Conservation (phyloP, 1,140 invertebrate genomes). For the Hypothenemus hampei region DNA sequence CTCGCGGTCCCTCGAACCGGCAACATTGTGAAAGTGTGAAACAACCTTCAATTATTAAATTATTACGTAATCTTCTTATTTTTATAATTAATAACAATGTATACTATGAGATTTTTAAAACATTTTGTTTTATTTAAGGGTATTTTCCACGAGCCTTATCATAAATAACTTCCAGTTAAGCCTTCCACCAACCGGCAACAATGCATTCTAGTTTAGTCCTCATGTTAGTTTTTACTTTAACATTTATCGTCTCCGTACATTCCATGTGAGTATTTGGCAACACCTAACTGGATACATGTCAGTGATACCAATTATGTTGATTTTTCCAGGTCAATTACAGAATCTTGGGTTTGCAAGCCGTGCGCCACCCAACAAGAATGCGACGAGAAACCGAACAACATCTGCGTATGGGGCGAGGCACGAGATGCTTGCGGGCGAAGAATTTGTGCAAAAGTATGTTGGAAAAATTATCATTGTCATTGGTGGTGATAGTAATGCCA, state of each 20-base stretch:
- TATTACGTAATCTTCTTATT: background rate
- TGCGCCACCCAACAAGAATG: constrained; percentile 34
- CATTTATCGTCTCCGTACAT: background rate
- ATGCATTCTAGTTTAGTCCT: background rate
- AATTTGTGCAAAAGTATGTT: constrained; percentile 43
- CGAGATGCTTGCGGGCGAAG: constrained; percentile 36
- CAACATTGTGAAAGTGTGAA: too few relatives aligned
- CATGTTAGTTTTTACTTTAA: background rate
- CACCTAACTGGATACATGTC: background rate
- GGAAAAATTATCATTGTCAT: too few relatives aligned
- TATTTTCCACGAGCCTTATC: constrained; percentile 14
- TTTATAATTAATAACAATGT: background rate
- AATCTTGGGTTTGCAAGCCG: constrained; percentile 17
- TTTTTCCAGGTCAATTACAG: constrained; percentile 15
- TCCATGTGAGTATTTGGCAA: background rate
- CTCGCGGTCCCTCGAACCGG: too few relatives aligned
- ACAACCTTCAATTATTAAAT: background rate
- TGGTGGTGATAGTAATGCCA: too few relatives aligned
- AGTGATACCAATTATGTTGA: constrained; percentile 2
- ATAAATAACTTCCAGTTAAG: background rate
- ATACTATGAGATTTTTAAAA: background rate
- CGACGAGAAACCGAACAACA: constrained; percentile 32
- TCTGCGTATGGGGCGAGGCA: constrained; percentile 39
- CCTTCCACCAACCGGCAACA: background rate
- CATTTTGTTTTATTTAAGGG: background rate